Base-by-base conservation (phyloP, 2,113 vertebrate species). In the Sarotherodon lohbergeri region DNA sequence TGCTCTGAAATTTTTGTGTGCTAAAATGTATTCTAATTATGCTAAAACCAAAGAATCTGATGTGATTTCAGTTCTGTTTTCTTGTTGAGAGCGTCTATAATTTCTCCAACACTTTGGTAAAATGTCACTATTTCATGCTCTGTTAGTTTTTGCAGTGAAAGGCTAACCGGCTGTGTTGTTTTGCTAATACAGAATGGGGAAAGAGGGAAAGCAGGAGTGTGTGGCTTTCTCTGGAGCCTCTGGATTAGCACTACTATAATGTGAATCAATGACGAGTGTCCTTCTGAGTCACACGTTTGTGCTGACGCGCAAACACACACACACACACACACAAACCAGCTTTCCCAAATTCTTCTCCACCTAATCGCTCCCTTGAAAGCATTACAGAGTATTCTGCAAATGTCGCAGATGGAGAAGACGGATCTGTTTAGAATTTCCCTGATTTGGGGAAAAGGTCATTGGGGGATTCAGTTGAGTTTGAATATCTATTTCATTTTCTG, bases 391-490 rank as follows among this genome's bases (percentile, higher is more conserved):
- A 85, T 92, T 76, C 89, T 73, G 86, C 84, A 83, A 83, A 91
- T 73, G 85, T 76, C 27, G 85, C 84, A 85, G 87, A 88, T 83
- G 36, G 86, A 90, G 83, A 88, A 22, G 86, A 90, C 48, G n/a
- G 86, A 91, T 88, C 83, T 90, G 84, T 90, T 90, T 87, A 84
- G 85, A 91, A 91, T 88, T 90, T 92, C 84, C 84, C 82, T 81
- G 91, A 91, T 92, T 93, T 94, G 78, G 88, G 61, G 91, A 94
- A 96, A 96, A 96, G 96, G 95, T 96, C 95, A 96, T 86, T 73
- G 88, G 87, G 89, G 88, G 93, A 94, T 93, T 94, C 92, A 29
- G 86, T 87, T 41, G 85, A 78, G 90, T 91, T 89, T 90, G 90
- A 86, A 90, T 93, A 91, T 95, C 87, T 86, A 90, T 94, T 94